Base-by-base conservation (phyloP, 2,888 invertebrate genomes). In the Yponomeuta evonymella region DNA sequence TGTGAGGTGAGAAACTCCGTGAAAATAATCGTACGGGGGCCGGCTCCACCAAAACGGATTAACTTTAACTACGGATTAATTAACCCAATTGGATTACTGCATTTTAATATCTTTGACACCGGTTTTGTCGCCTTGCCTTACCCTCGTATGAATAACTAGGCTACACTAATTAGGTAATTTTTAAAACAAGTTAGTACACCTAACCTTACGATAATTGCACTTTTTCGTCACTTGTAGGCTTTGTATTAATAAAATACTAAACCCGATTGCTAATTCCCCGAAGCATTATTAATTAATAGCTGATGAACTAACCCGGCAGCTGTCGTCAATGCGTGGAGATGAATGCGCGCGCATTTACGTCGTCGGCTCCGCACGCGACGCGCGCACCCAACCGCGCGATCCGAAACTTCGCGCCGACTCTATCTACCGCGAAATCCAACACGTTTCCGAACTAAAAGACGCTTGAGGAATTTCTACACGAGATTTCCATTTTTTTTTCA, bases 361-460 rank as follows among this genome's bases (percentile, higher is more conserved):
- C 80, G 75, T 74, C 82, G 85, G 75, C 82, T 77, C 75, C 74
- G 84, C 87, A 86, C 88, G 89, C 89, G 89, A 86, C 89, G 89
- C 89, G 83, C 89, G 89, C 84, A 80, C 84, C 81, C 79, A 78
- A 74, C 71, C 74, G 81, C 84, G 85, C 87, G 87, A 82, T 81
- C 81, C 75, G 80, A 81, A 83, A 79, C 78, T 86, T 85, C 87
- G 85, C 88, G 85, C 43, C 43, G 43, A 5, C 0, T 43, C 43
- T 6, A 8, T 79, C 76, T 75, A 33, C 36, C 67, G 68, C 68
- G 68, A 68, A 68, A 68, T 68, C 30, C 29, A 10, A 65, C 33
- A 23, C 11, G 30, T 68, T 68, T 68, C 58, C 51, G 68, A 65
- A 65, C 65, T 30, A 30, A 65, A 30, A 65, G 65, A 29, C 33